A percentile compares a stretch with the other conserved stretches of the same genome.
Conservation (phyloP, 2,797 vertebrate species). For the Tarsius wallacei region DNA sequence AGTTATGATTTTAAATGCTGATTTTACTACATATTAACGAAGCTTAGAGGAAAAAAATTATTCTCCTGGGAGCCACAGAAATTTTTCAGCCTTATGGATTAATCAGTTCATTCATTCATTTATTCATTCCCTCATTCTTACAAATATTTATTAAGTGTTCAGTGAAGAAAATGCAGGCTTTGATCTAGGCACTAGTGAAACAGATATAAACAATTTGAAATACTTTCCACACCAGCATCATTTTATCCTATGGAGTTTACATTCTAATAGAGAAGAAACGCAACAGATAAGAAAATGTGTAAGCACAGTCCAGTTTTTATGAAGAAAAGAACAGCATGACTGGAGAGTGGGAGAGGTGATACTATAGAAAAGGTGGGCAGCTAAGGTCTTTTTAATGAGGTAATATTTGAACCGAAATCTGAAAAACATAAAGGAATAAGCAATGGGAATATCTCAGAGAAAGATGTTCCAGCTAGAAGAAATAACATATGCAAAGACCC, state of each 20-base stretch:
- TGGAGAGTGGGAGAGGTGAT: neutral
- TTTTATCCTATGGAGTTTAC: neutral
- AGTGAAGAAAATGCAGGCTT: neutral
- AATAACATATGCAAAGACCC: neutral
- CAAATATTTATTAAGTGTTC: neutral
- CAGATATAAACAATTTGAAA: neutral
- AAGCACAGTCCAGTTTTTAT: neutral
- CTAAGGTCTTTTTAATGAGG: neutral
- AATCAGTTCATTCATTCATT: neutral
- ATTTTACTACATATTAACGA: neutral
- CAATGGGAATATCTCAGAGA: neutral
- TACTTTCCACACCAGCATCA: neutral
- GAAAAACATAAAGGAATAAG: neutral
- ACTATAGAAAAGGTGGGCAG: neutral
- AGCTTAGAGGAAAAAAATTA: neutral
- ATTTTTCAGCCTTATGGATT: neutral
- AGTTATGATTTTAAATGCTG: neutral
- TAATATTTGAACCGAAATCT: neutral
- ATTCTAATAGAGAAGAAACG: constrained; percentile 27
- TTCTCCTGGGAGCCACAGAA: neutral
- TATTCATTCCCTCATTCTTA: neutral
- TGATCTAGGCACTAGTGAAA: neutral
- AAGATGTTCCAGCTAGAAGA: neutral
- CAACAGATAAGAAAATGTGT: neutral
- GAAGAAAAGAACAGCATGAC: neutral